Base-by-base conservation (phyloP, 2,113 vertebrate genomes). In the Forbesichthys papilliferus region DNA sequence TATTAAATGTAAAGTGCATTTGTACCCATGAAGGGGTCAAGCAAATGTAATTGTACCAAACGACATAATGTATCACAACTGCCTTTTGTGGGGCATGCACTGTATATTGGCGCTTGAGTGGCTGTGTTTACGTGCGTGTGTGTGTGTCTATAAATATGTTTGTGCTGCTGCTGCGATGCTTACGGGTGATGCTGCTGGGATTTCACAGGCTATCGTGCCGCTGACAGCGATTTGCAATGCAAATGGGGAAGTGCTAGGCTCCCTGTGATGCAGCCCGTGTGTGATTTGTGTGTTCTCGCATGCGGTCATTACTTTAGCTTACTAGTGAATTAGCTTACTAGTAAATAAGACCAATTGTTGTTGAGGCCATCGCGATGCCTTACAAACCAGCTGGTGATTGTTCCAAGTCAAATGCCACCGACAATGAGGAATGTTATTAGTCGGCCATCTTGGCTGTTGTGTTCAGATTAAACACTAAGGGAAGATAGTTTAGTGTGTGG, bases 151-250 rank as follows among this genome's bases (percentile, higher is more conserved):
- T 8, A 54, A 13, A 16, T 16, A 13, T 54, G 53, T 14, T 2
- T 54, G 53, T 54, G 27, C n/a, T 27, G 27, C 27, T 27, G 27
- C 13, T 85, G 54, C 75, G 69, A 68, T 71, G 75, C 74, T 60
- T 4, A 1, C 60, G 75, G 78, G 68, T 64, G 27, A 27, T 27
- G 74, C 75, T 80, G 73, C 73, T 80, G 83, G 78, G 80, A 81
- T 81, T 68, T 78, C 62, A 69, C 61, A 76, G 73, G 80, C 59
- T 79, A 72, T 84, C 74, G 68, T 77, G 84, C 74, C 75, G 75
- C 64, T 67, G 74, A 12, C 58, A 71, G 12, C 46, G 63, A 88
- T 91, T 89, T 91, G 87, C 88, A 90, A 85, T 79, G 86, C 86
- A 89, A 88, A 91, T 83, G 73, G 82, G 78, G 59, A 52, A 42